A percentile compares a stretch with the other conserved stretches of the same genome.
Conservation (phyloP, 2,888 invertebrate genomes). For the Heliothis peltigera region DNA sequence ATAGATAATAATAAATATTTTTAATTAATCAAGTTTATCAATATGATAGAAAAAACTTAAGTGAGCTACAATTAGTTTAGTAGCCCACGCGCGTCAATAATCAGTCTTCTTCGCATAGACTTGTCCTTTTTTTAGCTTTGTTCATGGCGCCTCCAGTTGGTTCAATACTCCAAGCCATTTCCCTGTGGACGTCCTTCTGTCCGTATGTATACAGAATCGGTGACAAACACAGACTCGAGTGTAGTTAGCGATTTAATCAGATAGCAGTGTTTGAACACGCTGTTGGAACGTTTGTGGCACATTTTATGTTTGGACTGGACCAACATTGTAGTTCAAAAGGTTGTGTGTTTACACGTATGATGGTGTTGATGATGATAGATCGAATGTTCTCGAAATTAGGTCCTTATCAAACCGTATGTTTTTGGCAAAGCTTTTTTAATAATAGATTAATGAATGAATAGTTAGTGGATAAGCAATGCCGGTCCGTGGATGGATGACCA, state of each 20-base stretch:
- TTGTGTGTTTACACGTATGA: background rate
- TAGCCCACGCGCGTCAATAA: too few relatives aligned
- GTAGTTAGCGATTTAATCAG: conserved; percentile 53
- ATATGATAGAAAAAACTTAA: too few relatives aligned
- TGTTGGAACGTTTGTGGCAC: conserved; percentile 13
- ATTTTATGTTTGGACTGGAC: conserved; percentile 21
- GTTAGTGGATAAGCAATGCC: too few relatives aligned
- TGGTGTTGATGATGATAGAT: background rate
- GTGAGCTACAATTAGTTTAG: too few relatives aligned
- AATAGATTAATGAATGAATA: too few relatives aligned
- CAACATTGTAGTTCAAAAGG: background rate
- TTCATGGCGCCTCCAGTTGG: too few relatives aligned
- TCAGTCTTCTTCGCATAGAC: too few relatives aligned
- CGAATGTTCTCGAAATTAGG: background rate
- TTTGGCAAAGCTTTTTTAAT: too few relatives aligned
- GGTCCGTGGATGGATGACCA: too few relatives aligned
- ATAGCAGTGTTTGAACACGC: conserved; percentile 41
- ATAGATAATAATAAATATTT: too few relatives aligned
- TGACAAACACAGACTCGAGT: conserved; percentile 40
- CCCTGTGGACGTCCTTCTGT: background rate
- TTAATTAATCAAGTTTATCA: too few relatives aligned
- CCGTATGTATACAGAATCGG: conserved; percentile 28
- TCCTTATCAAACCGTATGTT: background rate
- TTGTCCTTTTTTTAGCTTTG: too few relatives aligned
- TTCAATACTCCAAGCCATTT: background rate